Percentiles rank a stretch among this genome's conserved stretches.
Evolutionary conservation across 1,140 invertebrate genomes (phyloP).

Genomic region (Brachionus koreanus): DNA sequence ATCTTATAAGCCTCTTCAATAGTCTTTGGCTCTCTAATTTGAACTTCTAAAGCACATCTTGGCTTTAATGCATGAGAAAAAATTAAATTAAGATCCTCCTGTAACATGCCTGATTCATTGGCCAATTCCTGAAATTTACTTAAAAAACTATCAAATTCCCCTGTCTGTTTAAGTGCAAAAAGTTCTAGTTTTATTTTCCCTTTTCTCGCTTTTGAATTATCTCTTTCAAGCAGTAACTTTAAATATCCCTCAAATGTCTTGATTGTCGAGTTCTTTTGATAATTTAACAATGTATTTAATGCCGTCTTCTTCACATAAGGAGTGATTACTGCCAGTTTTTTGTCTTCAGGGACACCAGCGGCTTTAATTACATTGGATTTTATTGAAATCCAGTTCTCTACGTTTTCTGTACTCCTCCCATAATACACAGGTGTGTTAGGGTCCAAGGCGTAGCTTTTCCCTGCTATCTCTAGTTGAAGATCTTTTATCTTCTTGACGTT

Average conservation of each 20-base stretch:
- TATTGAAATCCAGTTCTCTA: neutral
- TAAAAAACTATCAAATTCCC: neutral
- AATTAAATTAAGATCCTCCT: neutral
- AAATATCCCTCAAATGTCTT: too few relatives aligned
- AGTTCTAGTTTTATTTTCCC: too few relatives aligned
- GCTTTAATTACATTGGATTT: neutral
- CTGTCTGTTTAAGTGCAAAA: too few relatives aligned
- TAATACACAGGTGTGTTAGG: neutral
- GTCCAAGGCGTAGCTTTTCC: neutral
- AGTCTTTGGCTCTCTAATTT: too few relatives aligned
- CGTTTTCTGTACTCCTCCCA: neutral
- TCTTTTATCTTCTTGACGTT: neutral
- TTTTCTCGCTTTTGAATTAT: too few relatives aligned
- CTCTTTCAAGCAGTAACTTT: too few relatives aligned
- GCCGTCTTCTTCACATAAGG: too few relatives aligned
- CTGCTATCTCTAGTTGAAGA: neutral
- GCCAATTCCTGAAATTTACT: neutral
- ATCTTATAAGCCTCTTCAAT: neutral
- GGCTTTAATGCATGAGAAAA: neutral
- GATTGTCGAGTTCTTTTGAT: too few relatives aligned
- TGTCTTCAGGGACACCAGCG: neutral
- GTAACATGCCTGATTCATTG: neutral
- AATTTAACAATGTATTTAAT: too few relatives aligned
- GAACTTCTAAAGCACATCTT: neutral
- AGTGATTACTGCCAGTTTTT: neutral